phyloP scores from a whole-genome alignment of 2,888 invertebrate genomes.

The Tenthredo livida region DNA sequence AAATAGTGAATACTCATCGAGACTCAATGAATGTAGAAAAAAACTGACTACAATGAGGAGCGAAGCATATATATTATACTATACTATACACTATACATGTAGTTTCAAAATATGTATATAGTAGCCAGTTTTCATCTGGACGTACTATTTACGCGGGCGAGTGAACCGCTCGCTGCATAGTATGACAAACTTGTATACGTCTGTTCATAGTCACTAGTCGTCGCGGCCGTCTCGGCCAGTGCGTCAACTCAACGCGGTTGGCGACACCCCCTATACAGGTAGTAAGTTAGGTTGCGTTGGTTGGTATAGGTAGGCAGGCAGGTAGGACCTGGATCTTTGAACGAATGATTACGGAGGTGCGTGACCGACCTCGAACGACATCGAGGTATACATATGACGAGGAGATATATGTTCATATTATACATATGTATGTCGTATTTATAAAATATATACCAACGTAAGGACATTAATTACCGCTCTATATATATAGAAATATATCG shows the following conservation, averaged over 20 bases:
- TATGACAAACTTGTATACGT: not conserved
- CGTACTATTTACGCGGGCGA: not conserved
- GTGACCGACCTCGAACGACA: slow-evolving; percentile 49
- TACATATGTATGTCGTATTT: not conserved
- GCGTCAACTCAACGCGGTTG: slow-evolving; percentile 22
- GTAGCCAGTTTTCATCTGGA: not conserved
- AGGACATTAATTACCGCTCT: not conserved
- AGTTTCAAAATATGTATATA: not conserved
- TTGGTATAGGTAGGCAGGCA: not conserved
- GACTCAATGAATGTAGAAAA: not conserved
- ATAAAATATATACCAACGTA: not conserved
- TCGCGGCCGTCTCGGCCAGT: not conserved
- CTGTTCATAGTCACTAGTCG: not conserved
- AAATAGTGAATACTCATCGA: too few species aligned
- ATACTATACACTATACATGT: not conserved
- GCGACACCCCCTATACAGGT: slow-evolving; percentile 5
- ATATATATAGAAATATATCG: not conserved
- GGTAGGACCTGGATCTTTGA: slow-evolving; percentile 29
- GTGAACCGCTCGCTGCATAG: not conserved
- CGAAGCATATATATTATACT: not conserved
- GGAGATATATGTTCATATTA: not conserved
- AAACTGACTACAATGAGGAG: not conserved
- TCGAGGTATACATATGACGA: not conserved
- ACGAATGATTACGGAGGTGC: slow-evolving; percentile 39
- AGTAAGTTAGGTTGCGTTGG: not conserved